Base-by-base conservation (phyloP, 1,140 invertebrate genomes). In the Pogonognathellus flavescens region DNA sequence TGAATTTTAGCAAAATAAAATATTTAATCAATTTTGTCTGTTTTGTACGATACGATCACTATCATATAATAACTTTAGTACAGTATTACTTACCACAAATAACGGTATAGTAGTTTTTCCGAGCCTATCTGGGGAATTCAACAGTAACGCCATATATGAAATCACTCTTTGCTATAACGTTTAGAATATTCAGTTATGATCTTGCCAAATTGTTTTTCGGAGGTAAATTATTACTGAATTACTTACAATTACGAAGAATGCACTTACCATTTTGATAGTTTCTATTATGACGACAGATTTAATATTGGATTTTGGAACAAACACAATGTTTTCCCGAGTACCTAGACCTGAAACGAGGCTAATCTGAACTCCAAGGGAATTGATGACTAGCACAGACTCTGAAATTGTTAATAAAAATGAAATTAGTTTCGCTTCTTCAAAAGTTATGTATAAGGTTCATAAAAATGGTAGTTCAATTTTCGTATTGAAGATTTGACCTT, bases 251-350 rank as follows among this genome's bases (percentile, higher is more conserved):
- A 41, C 31, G 6, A 10, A 72, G 25, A n/a, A n/a, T n/a, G 6
- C 25, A 60, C 22, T 31, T 81, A 85, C 85, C 85, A 80, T 80
- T 85, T 81, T 85, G 18, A 85, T 83, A 8, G 80, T 85, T 57
- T 85, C 85, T 49, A 82, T 85, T 20, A 85, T 85, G 13, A 85
- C 85, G 31, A 85, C 49, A 11, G 85, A 80, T 80, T 76, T 85
- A n/a, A 85, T 85, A 41, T 85, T 85, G 7, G 41, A 49, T 41
- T 66, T 85, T 57, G 85, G 85, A 20, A 85, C 59, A 70, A 82
- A 85, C 41, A 62, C 22, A 1, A 60, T 49, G 16, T 53, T 70
- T 49, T 82, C 82, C 14, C 14, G 13, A n/a, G 20, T 70, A n/a
- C 85, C 85, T 16, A 85, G 25, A 57, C 66, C 50, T 55, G 80